Evolutionary conservation across 1,140 invertebrate genomes (phyloP), one percentile per base, ranked within the genome.

Genomic region (Drosophila ironensis): DNA sequence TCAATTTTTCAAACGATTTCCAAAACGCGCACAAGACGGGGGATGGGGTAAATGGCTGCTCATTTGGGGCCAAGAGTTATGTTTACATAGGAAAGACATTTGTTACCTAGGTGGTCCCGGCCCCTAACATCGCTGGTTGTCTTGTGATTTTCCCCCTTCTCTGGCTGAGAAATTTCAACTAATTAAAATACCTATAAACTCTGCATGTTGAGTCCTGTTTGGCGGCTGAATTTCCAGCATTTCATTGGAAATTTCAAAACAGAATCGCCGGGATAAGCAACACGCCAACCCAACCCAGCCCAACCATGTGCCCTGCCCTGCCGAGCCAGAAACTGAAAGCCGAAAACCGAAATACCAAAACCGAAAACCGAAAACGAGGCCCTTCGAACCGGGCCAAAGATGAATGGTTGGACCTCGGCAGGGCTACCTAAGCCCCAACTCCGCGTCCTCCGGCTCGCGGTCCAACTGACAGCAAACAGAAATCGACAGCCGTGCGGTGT

Each of bases 181-280:
- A 84, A 84, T 84, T 84, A 84, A 84, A 84, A 84, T 84, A 72
- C 66, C 80, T 80, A 86, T 86, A 86, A 78, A 82, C 48, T 46
- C 53, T 50, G 53, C 70, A 76, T 81, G 72, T 59, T 61, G 70
- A 73, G 74, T 82, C 80, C 80, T 84, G 78, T 71, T 51, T 51
- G 27, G 69, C 51, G 68, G 68, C 46, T 72, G 53, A 63, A 67
- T 75, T 75, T 68, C 52, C 73, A 73, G 64, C 73, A 73, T 74
- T 82, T 82, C 78, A 57, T 61, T 82, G 78, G 78, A 82, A 82
- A 82, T 86, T 86, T 84, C 33, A 45, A 51, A 53, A 52, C 46
- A 56, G 46, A 75, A 42, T 25, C 37, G 69, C 30, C 45, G 56
- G 81, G 81, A 86, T 86, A 86, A 86, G 67, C 81, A 74, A 80